Base-by-base conservation (phyloP, 1,140 invertebrate species). In the Drosophila bifasciata region DNA sequence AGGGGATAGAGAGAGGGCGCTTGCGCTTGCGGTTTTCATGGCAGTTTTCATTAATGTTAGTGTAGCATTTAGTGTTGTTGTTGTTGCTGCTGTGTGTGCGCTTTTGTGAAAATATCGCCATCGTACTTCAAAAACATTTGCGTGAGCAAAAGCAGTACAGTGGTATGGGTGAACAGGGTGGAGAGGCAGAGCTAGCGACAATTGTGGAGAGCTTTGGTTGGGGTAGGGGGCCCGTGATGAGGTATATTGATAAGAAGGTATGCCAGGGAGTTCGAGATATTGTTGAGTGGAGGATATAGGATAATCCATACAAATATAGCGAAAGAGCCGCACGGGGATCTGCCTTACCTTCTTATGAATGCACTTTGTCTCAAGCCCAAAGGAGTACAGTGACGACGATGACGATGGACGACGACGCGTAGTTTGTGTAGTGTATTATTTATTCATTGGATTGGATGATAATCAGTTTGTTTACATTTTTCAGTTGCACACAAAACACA, bases 401-500 rank as follows among this genome's bases (percentile, higher is more conserved):
- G 32, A 36, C 32, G 32, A 36, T 36, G 32, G 32, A 36, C 32
- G 48, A 58, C 44, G 60, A 78, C 57, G 58, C 67, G 52, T 64
- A 64, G 48, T 53, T 66, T 67, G 66, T 61, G 53, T 60, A 75
- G 73, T 83, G 70, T 68, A 76, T 90, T 90, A 84, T 90, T 90
- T 90, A 88, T 90, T 86, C 81, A 80, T 90, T 90, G 88, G 73
- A 77, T 88, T 84, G 79, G 79, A 85, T 90, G 88, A 90, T 90
- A 90, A 90, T 90, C 88, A 90, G 86, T 90, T 90, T 90, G 88
- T 90, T 90, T 90, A 90, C 88, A 90, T 90, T 90, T 89, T 90
- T 90, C 80, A 90, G 81, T 84, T 80, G 78, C 71, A 73, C 67
- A 76, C 76, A 58, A 16, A 56, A 28, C 17, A 67, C 17, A 66